phyloP scores from a whole-genome alignment of 64 coral and sea anemone genomes.

The Montipora cactus region DNA sequence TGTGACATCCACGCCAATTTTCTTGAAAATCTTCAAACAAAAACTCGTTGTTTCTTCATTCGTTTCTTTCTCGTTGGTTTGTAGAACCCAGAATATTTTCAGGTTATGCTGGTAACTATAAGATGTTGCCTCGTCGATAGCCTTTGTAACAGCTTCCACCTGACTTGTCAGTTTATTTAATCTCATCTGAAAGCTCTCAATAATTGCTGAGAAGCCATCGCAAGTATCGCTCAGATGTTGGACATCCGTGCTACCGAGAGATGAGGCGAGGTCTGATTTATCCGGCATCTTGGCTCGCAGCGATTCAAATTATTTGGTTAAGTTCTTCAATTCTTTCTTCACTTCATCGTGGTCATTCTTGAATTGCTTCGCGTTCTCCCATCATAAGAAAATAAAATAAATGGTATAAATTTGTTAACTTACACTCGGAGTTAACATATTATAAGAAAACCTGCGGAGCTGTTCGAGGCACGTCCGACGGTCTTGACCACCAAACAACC shows the following conservation, averaged over 20 bases:
- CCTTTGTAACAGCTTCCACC: slow-evolving; percentile 29
- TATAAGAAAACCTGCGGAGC: no score
- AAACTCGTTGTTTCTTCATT: slow-evolving; percentile 36
- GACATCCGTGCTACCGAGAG: not conserved
- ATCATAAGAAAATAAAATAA: no score
- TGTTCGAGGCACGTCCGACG: no score
- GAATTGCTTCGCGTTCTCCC: not conserved
- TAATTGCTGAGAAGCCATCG: slow-evolving; percentile 16
- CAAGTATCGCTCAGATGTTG: slow-evolving; percentile 13
- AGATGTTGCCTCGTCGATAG: slow-evolving; percentile 29
- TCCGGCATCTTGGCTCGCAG: slow-evolving; percentile 38
- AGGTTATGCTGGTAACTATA: slow-evolving; percentile 74
- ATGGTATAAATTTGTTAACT: no score
- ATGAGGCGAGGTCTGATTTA: not conserved
- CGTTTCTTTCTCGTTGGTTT: slow-evolving; percentile 26
- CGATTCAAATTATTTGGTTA: not conserved
- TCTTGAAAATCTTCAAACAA: slow-evolving; percentile 45
- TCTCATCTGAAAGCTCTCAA: slow-evolving; percentile 42
- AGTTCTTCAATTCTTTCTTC: not conserved
- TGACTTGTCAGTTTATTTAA: slow-evolving; percentile 11
- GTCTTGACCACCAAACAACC: not conserved
- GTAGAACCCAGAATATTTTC: slow-evolving; percentile 43
- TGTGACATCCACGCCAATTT: slow-evolving; percentile 37
- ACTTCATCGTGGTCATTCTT: not conserved
- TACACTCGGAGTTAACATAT: no score